These are phyloP conservation scores for Bhutanitis thaidina DNA, from an alignment of 2,888 invertebrate genomes.

Conservation along the genomic window DNA sequence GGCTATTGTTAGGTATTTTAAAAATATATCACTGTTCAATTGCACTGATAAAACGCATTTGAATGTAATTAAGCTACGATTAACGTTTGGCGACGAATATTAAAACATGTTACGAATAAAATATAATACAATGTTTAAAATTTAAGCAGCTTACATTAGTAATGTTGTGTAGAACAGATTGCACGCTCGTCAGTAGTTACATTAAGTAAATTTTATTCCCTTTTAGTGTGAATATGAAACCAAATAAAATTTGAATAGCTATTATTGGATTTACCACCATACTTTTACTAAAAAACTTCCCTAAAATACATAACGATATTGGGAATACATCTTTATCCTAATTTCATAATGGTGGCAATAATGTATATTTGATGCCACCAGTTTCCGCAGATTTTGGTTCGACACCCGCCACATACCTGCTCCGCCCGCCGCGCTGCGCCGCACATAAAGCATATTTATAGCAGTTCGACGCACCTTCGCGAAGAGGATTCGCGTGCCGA, in stretches of 20 bases:
- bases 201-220: too few species aligned
- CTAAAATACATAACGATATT: too few species aligned
- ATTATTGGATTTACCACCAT: too few species aligned
- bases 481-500: constrained; percentile 74
- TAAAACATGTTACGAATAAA: constrained; percentile 21
- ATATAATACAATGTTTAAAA: neutral
- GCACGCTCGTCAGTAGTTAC: too few species aligned
- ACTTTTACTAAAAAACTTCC: too few species aligned
- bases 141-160: too few species aligned
- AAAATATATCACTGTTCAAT: constrained; percentile 14
- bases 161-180: too few species aligned
- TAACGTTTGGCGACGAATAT: constrained; percentile 22
- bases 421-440: constrained; percentile 52
- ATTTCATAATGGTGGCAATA: neutral
- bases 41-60: constrained; percentile 12
- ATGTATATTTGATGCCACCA: neutral
- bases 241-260: too few species aligned
- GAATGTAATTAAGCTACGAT: neutral
- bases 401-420: constrained; percentile 43
- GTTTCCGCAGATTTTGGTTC: constrained; percentile 19
- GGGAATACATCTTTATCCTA: neutral
- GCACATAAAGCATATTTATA: constrained; percentile 75
- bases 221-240: too few species aligned
- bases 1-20: constrained; percentile 21
- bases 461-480: constrained; percentile 76